Conservation (phyloP, 2,113 vertebrate species). For the Irena cyanogastra region DNA sequence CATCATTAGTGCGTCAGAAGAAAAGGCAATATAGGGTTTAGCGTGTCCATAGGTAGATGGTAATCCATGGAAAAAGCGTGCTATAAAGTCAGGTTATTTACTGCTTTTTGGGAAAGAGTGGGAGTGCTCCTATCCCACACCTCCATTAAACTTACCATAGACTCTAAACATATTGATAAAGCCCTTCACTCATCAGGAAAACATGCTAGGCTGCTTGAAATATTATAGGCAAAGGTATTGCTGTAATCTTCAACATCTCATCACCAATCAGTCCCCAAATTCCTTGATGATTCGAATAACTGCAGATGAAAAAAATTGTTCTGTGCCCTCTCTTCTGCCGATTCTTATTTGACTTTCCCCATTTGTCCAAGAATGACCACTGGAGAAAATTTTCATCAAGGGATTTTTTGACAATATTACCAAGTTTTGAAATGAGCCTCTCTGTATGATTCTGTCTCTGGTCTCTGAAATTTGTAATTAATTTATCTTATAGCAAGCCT, state of each 20-base stretch:
- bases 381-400: background rate
- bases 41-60: background rate
- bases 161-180: background rate
- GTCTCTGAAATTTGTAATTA: background rate
- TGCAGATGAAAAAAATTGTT: background rate
- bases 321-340: background rate
- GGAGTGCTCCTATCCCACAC: background rate
- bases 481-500: background rate
- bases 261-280: background rate
- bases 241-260: background rate
- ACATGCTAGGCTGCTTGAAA: background rate
- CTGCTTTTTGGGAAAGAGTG: background rate
- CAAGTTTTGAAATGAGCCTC: background rate
- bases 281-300: background rate
- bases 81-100: background rate
- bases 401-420: background rate
- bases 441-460: background rate
- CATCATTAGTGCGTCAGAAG: background rate
- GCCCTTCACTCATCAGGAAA: background rate
- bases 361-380: background rate
- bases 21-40: background rate
- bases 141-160: background rate
- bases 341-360: background rate
- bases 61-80: background rate
- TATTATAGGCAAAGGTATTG: background rate